These are phyloP conservation scores for Aramus guarauna DNA, from an alignment of 2,113 vertebrate genomes.

Conservation along the genomic window DNA sequence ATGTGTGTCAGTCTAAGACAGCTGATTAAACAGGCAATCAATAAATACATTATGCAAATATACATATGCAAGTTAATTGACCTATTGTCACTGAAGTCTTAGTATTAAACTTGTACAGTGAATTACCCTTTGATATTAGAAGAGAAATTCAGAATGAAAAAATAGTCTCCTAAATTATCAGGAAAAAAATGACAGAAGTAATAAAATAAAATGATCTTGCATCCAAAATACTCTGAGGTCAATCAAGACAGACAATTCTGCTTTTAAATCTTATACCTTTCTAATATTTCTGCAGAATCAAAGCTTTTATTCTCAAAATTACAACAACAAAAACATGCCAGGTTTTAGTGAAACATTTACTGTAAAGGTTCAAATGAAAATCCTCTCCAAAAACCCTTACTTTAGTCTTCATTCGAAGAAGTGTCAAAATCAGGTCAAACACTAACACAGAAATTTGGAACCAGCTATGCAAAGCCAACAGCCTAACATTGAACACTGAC, in stretches of 20 bases:
- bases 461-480: background rate
- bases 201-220: background rate
- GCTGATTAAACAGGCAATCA: background rate
- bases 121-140: background rate
- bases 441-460: background rate
- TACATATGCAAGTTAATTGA: background rate
- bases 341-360: background rate
- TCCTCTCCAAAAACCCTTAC: background rate
- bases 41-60: background rate
- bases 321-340: background rate
- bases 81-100: background rate
- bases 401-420: background rate
- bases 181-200: background rate
- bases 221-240: background rate
- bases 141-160: background rate
- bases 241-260: background rate
- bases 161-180: background rate
- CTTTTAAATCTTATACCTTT: background rate
- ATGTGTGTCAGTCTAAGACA: background rate
- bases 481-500: background rate
- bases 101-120: background rate
- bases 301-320: background rate
- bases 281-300: background rate
- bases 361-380: background rate
- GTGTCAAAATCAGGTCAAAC: constrained; percentile 1